Evolutionary conservation across 1,140 invertebrate genomes (phyloP).

Genomic region (Heterodera schachtii): DNA sequence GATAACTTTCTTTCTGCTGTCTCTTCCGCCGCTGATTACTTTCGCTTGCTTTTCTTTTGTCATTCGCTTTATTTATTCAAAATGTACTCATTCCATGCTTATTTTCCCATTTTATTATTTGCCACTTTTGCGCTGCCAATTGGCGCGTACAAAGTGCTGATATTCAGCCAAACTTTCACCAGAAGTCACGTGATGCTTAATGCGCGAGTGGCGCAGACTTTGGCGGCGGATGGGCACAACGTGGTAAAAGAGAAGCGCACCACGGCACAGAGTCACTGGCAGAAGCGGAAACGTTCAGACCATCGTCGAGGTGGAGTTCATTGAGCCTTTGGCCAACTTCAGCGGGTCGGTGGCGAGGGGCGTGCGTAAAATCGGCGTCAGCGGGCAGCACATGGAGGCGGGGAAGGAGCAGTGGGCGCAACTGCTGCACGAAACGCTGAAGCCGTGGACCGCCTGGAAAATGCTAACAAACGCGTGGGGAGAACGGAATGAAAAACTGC

Average conservation of each 20-base stretch:
- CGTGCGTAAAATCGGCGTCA: slow-evolving; percentile 19
- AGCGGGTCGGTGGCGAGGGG: slow-evolving; percentile 17
- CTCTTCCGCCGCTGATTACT: neutral
- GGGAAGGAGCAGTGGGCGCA: neutral
- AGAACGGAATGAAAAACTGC: neutral
- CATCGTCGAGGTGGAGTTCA: slow-evolving; percentile 17
- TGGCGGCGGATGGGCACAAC: slow-evolving; percentile 42
- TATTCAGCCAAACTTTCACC: slow-evolving; percentile 30
- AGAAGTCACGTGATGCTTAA: slow-evolving; percentile 34
- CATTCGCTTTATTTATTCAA: neutral
- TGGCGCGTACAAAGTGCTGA: slow-evolving; percentile 33
- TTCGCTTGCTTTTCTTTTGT: neutral
- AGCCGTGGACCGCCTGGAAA: neutral
- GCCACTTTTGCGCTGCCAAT: slow-evolving; percentile 3
- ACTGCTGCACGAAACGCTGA: neutral
- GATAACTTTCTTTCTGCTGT: neutral
- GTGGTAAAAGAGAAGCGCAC: slow-evolving; percentile 11
- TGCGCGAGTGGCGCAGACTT: slow-evolving; percentile 29
- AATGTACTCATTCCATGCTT: neutral
- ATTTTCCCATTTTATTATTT: neutral
- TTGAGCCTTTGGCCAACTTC: slow-evolving; percentile 22
- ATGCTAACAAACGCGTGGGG: neutral
- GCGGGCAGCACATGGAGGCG: neutral
- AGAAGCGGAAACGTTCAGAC: slow-evolving; percentile 7
- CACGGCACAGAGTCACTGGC: neutral